Evolutionary conservation across 2,888 invertebrate genomes (phyloP), one percentile per base, ranked within the genome.

Genomic region (Augochlorella aurata): DNA sequence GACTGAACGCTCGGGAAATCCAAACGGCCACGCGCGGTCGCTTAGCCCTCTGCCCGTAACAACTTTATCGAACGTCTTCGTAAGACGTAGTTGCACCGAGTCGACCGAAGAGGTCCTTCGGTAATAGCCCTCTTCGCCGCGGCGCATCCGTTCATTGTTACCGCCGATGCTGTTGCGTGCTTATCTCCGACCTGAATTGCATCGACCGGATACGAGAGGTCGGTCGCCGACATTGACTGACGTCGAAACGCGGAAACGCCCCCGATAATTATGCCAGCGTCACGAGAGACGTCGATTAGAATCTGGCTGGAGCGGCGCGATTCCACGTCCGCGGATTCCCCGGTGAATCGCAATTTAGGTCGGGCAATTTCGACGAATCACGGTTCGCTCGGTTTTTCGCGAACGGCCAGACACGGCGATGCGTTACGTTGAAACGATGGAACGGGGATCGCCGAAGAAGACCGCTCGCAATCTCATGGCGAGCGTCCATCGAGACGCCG

Each of bases 161-260:
- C 75, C 74, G 74, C 69, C 44, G 73, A 77, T 79, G 75, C 72
- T 75, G 66, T 71, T 72, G 74, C 83, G 68, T 76, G 70, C 73
- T 81, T 86, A 85, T 86, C 86, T 78, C 52, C 77, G 81, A 78
- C 75, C 79, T 74, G 79, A 87, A 88, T 87, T 83, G 72, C 81
- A 70, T 74, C 66, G 75, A 38, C 61, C 83, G 83, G 83, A 85
- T 76, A 61, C 63, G 66, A 47, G 63, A 74, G 68, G 73, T 68
- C 69, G 54, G 77, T 78, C 67, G 58, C 65, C 74, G 81, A 77
- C 83, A 81, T 85, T 85, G 85, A 87, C 83, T 85, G 87, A 82
- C 85, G 74, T 83, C 79, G 77, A 83, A 79, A 82, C 82, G 74
- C 80, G 80, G 86, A 82, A 82, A 79, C 76, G 50, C 79, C 63